Conservation (phyloP, 2,888 invertebrate species). For the Bunonema sp. region DNA sequence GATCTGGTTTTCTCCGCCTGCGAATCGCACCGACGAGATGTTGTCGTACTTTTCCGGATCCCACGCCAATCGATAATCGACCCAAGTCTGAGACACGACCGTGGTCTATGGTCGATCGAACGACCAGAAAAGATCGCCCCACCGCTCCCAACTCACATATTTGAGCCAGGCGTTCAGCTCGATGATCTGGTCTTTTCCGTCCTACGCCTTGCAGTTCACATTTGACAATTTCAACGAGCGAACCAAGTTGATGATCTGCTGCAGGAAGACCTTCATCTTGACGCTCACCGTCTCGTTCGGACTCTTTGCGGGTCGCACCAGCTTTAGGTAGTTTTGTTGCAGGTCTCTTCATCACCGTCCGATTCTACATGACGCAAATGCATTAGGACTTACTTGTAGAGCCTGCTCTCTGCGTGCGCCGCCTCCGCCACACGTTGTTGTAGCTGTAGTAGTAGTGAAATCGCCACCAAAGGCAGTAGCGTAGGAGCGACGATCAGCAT, state of each 20-base stretch:
- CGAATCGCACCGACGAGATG: conserved; percentile 24
- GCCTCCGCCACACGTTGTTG: too few species aligned
- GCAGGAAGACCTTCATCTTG: conserved; percentile 27
- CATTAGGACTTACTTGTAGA: too few species aligned
- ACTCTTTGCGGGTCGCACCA: conserved; percentile 24
- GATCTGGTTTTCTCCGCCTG: conserved; percentile 24
- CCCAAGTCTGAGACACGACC: conserved; percentile 14
- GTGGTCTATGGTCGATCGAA: conserved; percentile 1
- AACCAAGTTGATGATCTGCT: conserved; percentile 15
- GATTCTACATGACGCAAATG: too few species aligned
- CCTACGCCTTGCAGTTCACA: conserved; percentile 8
- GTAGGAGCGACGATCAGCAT: too few species aligned
- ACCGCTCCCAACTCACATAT: conserved; percentile 15
- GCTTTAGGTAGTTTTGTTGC: conserved; percentile 21
- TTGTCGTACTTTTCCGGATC: conserved; percentile 25
- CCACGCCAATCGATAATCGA: conserved; percentile 25
- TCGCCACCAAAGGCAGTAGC: too few species aligned
- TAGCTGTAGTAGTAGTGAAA: too few species aligned
- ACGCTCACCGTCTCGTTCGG: conserved; percentile 16
- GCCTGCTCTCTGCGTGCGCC: too few species aligned
- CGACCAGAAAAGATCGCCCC: not conserved
- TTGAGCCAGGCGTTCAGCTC: conserved; percentile 34
- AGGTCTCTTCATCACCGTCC: too few species aligned
- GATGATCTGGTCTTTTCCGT: conserved; percentile 32
- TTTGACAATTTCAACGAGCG: not conserved